Conservation (phyloP, 1,140 invertebrate genomes). For the Leptonema lineaticorne region DNA sequence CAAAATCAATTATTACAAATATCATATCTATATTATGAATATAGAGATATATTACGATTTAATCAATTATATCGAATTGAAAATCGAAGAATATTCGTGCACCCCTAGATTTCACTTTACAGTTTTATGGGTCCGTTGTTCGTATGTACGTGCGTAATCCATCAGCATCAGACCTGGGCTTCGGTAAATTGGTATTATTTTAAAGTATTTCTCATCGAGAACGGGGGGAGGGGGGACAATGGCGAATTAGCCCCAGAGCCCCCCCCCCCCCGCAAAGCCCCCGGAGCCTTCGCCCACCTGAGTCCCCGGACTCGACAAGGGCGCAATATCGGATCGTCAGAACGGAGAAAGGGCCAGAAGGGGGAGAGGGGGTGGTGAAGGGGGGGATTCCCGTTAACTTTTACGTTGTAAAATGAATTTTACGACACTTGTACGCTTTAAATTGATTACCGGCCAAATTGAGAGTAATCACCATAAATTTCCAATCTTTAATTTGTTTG, state of each 20-base stretch:
- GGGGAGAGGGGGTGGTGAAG: background rate
- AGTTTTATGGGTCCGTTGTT: too few relatives aligned
- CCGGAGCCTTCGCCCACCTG: constrained; percentile 35
- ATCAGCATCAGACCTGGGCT: constrained; percentile 19
- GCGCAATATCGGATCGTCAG: too few relatives aligned
- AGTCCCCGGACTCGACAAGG: too few relatives aligned
- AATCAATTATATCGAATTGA: too few relatives aligned
- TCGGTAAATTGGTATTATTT: constrained; percentile 36
- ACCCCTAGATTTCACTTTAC: too few relatives aligned
- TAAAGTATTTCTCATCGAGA: constrained; percentile 22
- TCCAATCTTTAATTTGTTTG: constrained; percentile 21
- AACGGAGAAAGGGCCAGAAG: too few relatives aligned
- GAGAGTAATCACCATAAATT: constrained; percentile 28
- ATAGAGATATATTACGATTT: too few relatives aligned
- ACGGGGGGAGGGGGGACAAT: constrained; percentile 26
- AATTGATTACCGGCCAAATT: constrained; percentile 38
- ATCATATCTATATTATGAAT: too few relatives aligned
- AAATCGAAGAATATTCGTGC: too few relatives aligned
- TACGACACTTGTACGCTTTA: constrained; percentile 38
- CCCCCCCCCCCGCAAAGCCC: constrained; percentile 31
- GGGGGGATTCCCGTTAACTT: constrained; percentile 15
- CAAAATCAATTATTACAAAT: too few relatives aligned
- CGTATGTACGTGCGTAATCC: constrained; percentile 23
- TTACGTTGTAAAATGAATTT: constrained; percentile 35
- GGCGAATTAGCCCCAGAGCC: constrained; percentile 37